phyloP scores from a whole-genome alignment of 2,888 invertebrate species.

The Ennomos fuscantarius region DNA sequence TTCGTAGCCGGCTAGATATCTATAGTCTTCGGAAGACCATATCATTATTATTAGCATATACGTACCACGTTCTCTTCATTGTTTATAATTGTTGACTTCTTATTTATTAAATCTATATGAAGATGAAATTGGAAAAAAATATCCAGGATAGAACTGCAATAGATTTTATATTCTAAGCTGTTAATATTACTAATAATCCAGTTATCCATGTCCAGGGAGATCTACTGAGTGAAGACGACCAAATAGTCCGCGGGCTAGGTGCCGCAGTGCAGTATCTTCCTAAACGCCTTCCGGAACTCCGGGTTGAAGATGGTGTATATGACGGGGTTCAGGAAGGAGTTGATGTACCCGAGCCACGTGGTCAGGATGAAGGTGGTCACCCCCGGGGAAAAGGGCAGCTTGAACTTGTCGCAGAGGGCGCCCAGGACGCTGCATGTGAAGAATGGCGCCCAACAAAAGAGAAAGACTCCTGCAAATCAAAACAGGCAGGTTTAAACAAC shows the following conservation, averaged over 20 bases:
- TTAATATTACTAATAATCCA: no score
- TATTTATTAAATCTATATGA: slow-evolving; percentile 19
- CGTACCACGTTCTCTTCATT: no score
- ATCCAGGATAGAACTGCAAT: no score
- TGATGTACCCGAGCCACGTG: slow-evolving; percentile 99
- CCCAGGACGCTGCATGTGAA: slow-evolving; percentile 99
- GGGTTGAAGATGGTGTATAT: slow-evolving; percentile 98
- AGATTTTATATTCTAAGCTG: no score
- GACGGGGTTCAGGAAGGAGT: slow-evolving; percentile 96
- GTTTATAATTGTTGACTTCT: not conserved
- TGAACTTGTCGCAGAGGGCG: slow-evolving; percentile 96
- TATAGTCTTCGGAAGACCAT: no score
- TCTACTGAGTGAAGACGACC: slow-evolving; percentile 76
- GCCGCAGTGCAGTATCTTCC: slow-evolving; percentile 93
- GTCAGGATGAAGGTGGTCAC: slow-evolving; percentile 96
- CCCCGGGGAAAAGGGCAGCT: slow-evolving; percentile 91
- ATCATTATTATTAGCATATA: no score
- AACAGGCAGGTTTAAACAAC: slow-evolving; percentile 34
- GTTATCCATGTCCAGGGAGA: not conserved
- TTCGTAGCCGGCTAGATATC: no score
- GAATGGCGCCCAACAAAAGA: slow-evolving; percentile 99
- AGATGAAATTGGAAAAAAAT: not conserved
- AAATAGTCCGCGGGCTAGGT: slow-evolving; percentile 79
- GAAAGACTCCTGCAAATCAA: slow-evolving; percentile 93
- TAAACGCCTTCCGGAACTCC: slow-evolving; percentile 99